Conservation (phyloP, 2,113 vertebrate species). For the Scophthalmus maximus region DNA sequence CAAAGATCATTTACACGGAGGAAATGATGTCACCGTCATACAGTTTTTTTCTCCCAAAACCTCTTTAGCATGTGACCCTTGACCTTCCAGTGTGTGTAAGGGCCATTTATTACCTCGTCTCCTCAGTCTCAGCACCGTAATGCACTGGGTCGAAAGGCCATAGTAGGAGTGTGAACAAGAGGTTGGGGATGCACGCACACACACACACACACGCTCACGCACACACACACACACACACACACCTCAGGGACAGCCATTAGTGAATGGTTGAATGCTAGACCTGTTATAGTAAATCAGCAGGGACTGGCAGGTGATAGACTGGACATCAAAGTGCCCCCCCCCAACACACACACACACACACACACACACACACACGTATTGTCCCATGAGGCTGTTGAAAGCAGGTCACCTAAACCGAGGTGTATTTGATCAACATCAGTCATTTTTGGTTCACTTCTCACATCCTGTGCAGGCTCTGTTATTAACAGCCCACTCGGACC, state of each 20-base stretch:
- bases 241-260: conserved; percentile 39
- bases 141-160: conserved; percentile 48
- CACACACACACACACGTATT: conserved; percentile 23
- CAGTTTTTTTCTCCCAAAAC: conserved; percentile 14
- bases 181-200: not conserved
- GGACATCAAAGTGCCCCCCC: conserved; percentile 19
- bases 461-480: not conserved
- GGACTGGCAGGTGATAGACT: conserved; percentile 58
- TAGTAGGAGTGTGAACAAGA: too few relatives aligned
- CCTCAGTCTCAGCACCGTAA: conserved; percentile 1
- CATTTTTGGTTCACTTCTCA: conserved; percentile 21
- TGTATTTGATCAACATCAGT: conserved; percentile 28
- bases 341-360: not conserved
- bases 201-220: not conserved
- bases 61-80: conserved; percentile 50
- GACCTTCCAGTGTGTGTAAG: conserved; percentile 27
- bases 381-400: conserved; percentile 31
- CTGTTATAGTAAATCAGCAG: conserved; percentile 25
- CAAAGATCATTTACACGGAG: conserved; percentile 25
- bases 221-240: not conserved
- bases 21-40: conserved; percentile 57
- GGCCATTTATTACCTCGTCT: conserved; percentile 13
- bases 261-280: conserved; percentile 33
- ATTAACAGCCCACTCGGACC: too few relatives aligned
- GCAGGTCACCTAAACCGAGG: conserved; percentile 6